Base-by-base conservation (phyloP, 2,113 vertebrate species). In the Manacus vitellinus region DNA sequence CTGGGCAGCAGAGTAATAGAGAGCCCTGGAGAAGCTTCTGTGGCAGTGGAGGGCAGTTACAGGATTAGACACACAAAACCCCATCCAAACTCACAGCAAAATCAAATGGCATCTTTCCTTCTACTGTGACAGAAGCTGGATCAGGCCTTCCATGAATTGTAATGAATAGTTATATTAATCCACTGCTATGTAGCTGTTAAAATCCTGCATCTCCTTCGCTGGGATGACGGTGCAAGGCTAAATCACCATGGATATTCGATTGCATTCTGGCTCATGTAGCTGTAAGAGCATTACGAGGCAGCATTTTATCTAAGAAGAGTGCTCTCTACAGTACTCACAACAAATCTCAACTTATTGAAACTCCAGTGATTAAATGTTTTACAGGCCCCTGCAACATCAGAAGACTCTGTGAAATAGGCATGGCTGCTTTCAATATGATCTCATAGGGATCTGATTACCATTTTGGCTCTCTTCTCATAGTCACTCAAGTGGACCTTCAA, bases 211-310 rank as follows among this genome's bases (percentile, higher is more conserved):
- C 88, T 43, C 83, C 84, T 94, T 96, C 54, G 8, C 70, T 67
- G 85, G 77, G 76, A 81, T 92, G 94, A 86, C 2, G 62, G 79
- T 59, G 85, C 82, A 87, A 90, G 95, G 83, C 93, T 97, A 96
- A 96, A 96, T 96, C 88, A 91, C 94, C 85, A 73, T 97, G 96
- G 95, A 97, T 96, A 97, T 96, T 96, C 11, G 7, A 93, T 96
- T 91, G 90, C 94, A 95, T 91, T 92, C 90, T 95, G 85, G 94
- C 94, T 96, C 90, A 73, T 91, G 88, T 78, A 94, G 92, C 75
- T 65, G n/a, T 95, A 96, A 93, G 95, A 96, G 97, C 93, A 96
- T 97, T 97, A 97, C 68, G 79, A 95, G 93, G 79, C 94, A 87
- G 96, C 94, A 68, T 92, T 95, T 96, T 92, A 95, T 96, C 93